Percentiles rank a stretch among this genome's conserved stretches.
phyloP scores from a whole-genome alignment of 2,797 vertebrate species.

The Fistularia tabacaria region DNA sequence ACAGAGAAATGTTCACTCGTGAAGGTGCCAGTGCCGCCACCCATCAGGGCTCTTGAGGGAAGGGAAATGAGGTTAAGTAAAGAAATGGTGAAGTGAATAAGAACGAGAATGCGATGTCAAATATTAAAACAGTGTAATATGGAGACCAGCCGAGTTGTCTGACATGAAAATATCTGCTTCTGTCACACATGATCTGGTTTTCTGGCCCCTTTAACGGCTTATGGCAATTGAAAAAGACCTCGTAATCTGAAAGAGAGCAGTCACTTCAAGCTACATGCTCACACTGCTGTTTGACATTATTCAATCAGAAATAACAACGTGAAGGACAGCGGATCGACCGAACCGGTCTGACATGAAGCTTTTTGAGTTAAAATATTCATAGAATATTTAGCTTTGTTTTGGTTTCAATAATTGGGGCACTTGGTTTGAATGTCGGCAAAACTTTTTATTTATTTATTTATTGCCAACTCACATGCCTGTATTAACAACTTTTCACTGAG shows the following conservation, averaged over 20 bases:
- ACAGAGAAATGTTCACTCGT: conserved; percentile 5
- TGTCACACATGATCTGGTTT: conserved; percentile 27
- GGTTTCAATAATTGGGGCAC: no score
- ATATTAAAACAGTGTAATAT: neutral
- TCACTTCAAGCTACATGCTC: conserved; percentile 24
- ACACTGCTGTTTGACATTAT: conserved; percentile 33
- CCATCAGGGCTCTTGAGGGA: no score
- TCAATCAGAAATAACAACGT: conserved; percentile 25
- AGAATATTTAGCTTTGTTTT: no score
- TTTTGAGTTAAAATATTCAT: no score
- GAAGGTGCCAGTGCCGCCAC: neutral
- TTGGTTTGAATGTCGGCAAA: no score
- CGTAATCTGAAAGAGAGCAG: conserved; percentile 46
- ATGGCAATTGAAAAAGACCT: conserved; percentile 36
- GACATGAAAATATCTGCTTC: conserved; percentile 47
- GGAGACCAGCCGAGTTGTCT: conserved; percentile 14
- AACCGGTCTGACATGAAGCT: no score
- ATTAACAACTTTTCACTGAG: no score
- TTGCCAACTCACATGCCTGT: no score
- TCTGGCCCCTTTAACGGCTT: conserved; percentile 26
- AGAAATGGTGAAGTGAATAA: conserved; percentile 34
- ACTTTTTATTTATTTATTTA: no score
- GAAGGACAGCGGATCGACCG: conserved; percentile 12
- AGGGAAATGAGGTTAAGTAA: conserved; percentile 4
- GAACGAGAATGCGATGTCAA: conserved; percentile 21